phyloP scores from a whole-genome alignment of 2,888 invertebrate species.

The Andrena haemorrhoa region DNA sequence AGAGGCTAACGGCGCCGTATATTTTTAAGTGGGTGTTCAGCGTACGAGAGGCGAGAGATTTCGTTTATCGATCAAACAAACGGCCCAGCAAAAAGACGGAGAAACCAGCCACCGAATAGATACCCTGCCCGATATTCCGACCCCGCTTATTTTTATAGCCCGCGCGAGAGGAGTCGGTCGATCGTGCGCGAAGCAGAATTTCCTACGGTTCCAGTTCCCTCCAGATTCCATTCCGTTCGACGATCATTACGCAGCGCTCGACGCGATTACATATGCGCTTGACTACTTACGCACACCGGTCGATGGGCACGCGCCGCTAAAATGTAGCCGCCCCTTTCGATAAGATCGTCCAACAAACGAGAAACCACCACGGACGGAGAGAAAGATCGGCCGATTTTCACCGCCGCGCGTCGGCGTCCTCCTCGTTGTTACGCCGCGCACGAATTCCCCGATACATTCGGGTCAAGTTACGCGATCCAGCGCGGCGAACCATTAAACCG shows the following conservation, averaged over 20 bases:
- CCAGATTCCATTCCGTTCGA: too few relatives aligned
- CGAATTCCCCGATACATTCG: too few relatives aligned
- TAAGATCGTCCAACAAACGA: background rate
- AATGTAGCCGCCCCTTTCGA: too few relatives aligned
- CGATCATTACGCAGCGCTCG: too few relatives aligned
- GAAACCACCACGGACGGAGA: background rate
- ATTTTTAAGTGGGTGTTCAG: conserved; percentile 62
- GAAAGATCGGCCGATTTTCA: background rate
- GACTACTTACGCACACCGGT: too few relatives aligned
- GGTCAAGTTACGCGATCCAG: too few relatives aligned
- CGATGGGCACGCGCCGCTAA: background rate
- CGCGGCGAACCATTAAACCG: too few relatives aligned
- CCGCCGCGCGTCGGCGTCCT: background rate
- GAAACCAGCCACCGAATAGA: background rate
- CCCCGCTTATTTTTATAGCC: conserved; percentile 56
- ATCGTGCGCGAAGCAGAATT: background rate
- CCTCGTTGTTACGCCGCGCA: background rate
- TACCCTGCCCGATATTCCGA: conserved; percentile 59
- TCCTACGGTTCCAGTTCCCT: background rate
- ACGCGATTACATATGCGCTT: too few relatives aligned
- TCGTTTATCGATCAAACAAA: conserved; percentile 54
- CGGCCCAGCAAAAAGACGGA: background rate
- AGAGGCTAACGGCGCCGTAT: conserved; percentile 37
- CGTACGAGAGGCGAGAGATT: conserved; percentile 39
- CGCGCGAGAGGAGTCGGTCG: background rate